Evolutionary conservation across 2,797 vertebrate genomes (phyloP), one percentile per base, ranked within the genome.

Genomic region (Sandelia bainsii): DNA sequence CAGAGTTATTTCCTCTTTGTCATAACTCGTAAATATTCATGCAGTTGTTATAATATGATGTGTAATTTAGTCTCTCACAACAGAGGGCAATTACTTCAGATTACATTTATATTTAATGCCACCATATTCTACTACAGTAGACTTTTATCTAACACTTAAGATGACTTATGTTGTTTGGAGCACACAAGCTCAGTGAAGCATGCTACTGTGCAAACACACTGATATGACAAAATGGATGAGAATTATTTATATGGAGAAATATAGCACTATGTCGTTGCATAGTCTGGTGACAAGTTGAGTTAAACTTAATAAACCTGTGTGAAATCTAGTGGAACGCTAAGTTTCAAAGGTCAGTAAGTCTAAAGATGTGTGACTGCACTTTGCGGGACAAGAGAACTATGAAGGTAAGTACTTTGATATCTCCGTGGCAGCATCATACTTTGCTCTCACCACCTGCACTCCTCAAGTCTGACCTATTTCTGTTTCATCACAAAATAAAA

Each of bases 401-500:
- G 42, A 40, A 4, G 8, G 11, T 8, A 8, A 58, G 23, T 6
- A 14, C 48, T 39, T 22, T 45, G 23, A 48, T 39, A 5, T 40
- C 12, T n/a, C 8, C 17, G 45, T 9, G 25, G 12, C 19, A 14
- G 5, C 19, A 1, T 25, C 27, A 6, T 6, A 13, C 37, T 12
- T 23, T 39, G 7, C 19, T 34, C 19, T 34, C 32, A 22, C 22
- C 23, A 49, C 29, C 27, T 11, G 1, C 19, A 3, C 27, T 29
- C 25, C 20, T 34, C 13, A 29, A 14, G 0, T 50, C 16, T 25
- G 12, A 40, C 48, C 29, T 19, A 22, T 44, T 42, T 22, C 4
- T 44, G 17, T 60, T 27, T 56, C 6, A 19, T 50, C 11, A 19
- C 40, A 59, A 50, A 49, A 44, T 49, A 54, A 69, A 53, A 57